A percentile compares a stretch with the other conserved stretches of the same genome.
phyloP scores from a whole-genome alignment of 1,140 invertebrate species.

The Caerostris extrusa region DNA sequence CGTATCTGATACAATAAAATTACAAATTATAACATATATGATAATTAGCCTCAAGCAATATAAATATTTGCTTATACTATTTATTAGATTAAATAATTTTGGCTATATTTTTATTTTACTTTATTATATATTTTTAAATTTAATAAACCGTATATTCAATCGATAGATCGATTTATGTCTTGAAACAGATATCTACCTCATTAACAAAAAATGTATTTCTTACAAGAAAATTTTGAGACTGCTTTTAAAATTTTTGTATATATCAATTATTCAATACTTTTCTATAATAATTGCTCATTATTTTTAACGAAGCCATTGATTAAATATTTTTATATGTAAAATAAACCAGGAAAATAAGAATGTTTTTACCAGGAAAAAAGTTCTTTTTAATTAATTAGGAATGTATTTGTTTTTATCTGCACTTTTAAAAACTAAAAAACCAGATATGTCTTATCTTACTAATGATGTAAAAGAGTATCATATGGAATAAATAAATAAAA shows the following conservation, averaged over 20 bases:
- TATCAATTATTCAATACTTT: neutral
- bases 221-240: neutral
- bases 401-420: neutral
- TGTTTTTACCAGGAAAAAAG: neutral
- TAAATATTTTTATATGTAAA: neutral
- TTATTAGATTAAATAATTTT: neutral
- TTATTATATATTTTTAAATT: neutral
- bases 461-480: no score
- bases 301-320: neutral
- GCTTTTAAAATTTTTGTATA: neutral
- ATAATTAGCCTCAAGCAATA: no score
- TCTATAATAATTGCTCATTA: neutral
- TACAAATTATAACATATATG: no score
- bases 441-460: no score
- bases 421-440: no score
- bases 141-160: neutral
- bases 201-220: neutral
- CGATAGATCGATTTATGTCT: neutral
- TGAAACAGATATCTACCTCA: neutral
- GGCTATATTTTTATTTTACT: neutral
- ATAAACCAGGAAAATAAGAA: neutral
- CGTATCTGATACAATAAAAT: no score
- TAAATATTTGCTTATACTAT: no score
- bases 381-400: neutral
- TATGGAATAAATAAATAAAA: no score